phyloP scores from a whole-genome alignment of 2,888 invertebrate species.

The Hymenopus coronatus region DNA sequence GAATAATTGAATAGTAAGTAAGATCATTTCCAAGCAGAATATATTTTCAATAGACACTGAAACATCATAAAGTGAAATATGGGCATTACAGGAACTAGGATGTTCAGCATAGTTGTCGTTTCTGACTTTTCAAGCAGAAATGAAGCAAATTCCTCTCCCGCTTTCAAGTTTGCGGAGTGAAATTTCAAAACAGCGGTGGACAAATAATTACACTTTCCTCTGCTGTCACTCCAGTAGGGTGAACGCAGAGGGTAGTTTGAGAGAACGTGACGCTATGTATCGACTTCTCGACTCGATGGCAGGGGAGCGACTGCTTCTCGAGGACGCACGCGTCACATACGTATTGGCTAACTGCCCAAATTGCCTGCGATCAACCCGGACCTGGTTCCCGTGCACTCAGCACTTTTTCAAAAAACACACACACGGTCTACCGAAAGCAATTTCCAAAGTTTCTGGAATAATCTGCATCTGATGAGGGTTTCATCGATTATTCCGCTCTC shows the following conservation, averaged over 20 bases:
- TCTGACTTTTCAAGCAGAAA: not conserved
- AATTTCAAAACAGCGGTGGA: not conserved
- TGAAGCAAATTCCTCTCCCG: not conserved
- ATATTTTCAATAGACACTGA: no score
- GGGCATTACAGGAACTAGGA: no score
- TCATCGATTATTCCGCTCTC: not conserved
- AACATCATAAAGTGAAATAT: no score
- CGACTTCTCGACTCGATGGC: not conserved
- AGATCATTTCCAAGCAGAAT: no score
- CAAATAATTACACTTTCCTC: not conserved
- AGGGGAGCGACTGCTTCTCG: not conserved
- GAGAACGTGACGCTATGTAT: not conserved
- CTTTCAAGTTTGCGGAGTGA: not conserved
- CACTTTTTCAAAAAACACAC: constrained; percentile 4
- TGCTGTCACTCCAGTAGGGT: not conserved
- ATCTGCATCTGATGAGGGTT: not conserved
- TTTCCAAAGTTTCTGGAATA: not conserved
- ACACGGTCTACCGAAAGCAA: not conserved
- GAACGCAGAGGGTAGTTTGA: not conserved
- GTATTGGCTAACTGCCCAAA: constrained; percentile 4
- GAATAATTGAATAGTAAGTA: no score
- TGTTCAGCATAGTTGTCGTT: not conserved
- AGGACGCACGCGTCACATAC: not conserved
- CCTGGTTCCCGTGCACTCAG: not conserved
- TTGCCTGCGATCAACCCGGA: not conserved